Evolutionary conservation across 1,140 invertebrate genomes (phyloP).

Genomic region (Cydia amplana): DNA sequence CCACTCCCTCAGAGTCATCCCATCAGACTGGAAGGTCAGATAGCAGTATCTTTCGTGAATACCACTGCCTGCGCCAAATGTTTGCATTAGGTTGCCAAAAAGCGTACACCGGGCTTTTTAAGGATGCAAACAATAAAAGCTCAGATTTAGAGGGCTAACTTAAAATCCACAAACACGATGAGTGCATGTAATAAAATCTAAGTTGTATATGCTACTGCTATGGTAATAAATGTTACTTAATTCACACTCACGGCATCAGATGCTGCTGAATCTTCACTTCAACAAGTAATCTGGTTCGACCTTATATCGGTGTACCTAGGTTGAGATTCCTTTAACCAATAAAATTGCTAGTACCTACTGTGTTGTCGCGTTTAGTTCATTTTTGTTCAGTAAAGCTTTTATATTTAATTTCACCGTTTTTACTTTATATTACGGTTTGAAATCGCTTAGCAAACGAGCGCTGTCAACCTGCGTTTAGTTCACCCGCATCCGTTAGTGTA

Average conservation of each 20-base stretch:
- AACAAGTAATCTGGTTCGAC: not conserved
- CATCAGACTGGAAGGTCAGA: too few relatives aligned
- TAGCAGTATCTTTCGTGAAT: too few relatives aligned
- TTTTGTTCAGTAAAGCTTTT: not conserved
- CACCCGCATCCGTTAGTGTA: constrained; percentile 6
- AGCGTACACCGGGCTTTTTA: too few relatives aligned
- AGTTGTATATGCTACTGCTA: not conserved
- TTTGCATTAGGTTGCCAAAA: too few relatives aligned
- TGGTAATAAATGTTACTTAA: constrained; percentile 8
- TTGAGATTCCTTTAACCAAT: not conserved
- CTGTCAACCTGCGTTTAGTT: constrained; percentile 19
- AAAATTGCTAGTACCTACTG: not conserved
- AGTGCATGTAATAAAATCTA: not conserved
- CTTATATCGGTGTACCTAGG: not conserved
- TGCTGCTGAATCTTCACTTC: constrained; percentile 4
- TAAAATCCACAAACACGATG: not conserved
- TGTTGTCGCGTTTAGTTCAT: constrained; percentile 1
- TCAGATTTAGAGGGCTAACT: not conserved
- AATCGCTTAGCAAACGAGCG: not conserved
- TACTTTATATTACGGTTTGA: not conserved
- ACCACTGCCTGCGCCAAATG: too few relatives aligned
- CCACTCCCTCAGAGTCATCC: too few relatives aligned
- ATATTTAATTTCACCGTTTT: constrained; percentile 1
- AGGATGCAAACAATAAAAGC: too few relatives aligned
- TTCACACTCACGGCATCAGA: constrained; percentile 4